Evolutionary conservation across 2,888 invertebrate genomes (phyloP), one percentile per base, ranked within the genome.

Genomic region (Apamea crenata): DNA sequence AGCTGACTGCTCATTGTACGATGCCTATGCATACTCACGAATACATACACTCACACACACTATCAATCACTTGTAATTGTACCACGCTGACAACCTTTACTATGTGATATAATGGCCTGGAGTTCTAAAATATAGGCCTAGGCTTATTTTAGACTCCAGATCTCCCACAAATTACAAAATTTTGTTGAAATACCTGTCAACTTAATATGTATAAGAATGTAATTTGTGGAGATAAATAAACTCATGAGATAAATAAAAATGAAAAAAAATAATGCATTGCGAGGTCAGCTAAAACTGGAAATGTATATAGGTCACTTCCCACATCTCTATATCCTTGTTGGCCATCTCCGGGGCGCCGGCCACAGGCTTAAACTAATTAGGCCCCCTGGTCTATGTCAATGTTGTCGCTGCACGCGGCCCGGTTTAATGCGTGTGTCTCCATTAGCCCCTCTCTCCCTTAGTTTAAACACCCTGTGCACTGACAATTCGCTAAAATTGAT

Each of bases 351-450:
- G 93, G 93, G 92, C 90, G 92, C 92, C 91, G 92, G 93, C 95
- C 95, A 88, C 94, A 93, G 93, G 94, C 95, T 95, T 96, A 96
- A 97, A 96, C 96, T 96, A 97, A 97, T 97, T 97, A 96, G 96
- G 94, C 91, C 94, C 96, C 96, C 96, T 93, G 92, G 92, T 93
- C 94, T 94, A 92, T 94, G 96, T 96, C 96, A 96, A 96, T 95
- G 95, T 96, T 96, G 95, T 94, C 95, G 85, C 92, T 93, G 94
- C 96, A 95, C 95, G 96, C 92, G 96, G 95, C 95, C 89, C 94
- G 93, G 93, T 96, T 96, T 96, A 96, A 96, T 96, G 95, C 96
- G 94, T 95, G 96, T 95, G 96, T 96, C 96, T 97, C 96, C 96
- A 97, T 97, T 97, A 97, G 95, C 88, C 83, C 61, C 83, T 47